Conservation (phyloP, 2,888 invertebrate species). For the Caenorhabditis plicata region DNA sequence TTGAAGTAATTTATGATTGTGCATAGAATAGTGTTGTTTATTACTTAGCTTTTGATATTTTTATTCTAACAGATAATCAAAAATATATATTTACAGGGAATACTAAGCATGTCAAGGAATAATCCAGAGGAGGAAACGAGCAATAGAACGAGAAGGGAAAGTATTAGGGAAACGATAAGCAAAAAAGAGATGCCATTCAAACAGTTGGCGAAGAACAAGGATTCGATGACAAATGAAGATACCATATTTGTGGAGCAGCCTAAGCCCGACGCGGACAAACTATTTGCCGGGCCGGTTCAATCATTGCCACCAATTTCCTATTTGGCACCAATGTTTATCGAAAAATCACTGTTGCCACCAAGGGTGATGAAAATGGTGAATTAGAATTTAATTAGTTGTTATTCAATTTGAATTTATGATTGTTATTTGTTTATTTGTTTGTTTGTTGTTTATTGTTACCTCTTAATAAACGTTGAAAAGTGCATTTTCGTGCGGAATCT, state of each 20-base stretch:
- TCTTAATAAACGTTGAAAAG: no score
- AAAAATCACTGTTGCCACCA: slow-evolving; percentile 40
- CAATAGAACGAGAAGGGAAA: no score
- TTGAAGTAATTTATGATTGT: no score
- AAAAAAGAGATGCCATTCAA: slow-evolving; percentile 32
- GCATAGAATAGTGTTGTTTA: no score
- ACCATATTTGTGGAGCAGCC: slow-evolving; percentile 15
- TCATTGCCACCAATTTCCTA: slow-evolving; percentile 51
- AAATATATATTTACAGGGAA: slow-evolving; percentile 15
- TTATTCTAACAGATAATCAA: no score
- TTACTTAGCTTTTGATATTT: no score
- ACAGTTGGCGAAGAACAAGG: slow-evolving; percentile 12
- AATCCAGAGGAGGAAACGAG: no score
- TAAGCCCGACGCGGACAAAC: slow-evolving; percentile 22
- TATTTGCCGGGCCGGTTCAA: slow-evolving; percentile 50
- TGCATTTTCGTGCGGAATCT: no score
- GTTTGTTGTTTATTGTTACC: slow-evolving; percentile 7
- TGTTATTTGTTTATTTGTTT: slow-evolving; percentile 1
- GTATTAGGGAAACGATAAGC: neutral
- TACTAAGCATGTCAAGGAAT: slow-evolving; percentile 7
- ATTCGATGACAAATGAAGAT: neutral
- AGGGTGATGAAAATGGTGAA: slow-evolving; percentile 1
- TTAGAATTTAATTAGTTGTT: neutral
- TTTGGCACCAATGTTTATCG: slow-evolving; percentile 49
- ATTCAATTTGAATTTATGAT: neutral